phyloP scores from a whole-genome alignment of 2,797 vertebrate genomes.

The Echiichthys vipera region DNA sequence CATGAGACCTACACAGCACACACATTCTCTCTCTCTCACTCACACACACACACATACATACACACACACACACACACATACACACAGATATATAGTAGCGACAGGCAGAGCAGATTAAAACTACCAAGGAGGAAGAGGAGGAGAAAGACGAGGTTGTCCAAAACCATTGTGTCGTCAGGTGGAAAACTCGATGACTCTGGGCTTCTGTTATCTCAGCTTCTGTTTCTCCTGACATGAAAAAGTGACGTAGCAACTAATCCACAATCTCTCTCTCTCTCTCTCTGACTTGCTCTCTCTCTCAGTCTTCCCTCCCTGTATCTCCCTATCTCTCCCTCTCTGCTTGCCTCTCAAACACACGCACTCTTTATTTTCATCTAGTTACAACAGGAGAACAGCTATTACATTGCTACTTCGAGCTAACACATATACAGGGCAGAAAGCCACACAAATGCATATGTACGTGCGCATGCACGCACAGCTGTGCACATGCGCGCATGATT shows the following conservation, averaged over 20 bases:
- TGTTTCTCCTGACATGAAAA: slow-evolving; percentile 88
- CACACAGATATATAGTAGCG: slow-evolving; percentile 39
- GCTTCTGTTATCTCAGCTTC: slow-evolving; percentile 85
- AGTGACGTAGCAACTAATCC: slow-evolving; percentile 91
- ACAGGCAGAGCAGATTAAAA: slow-evolving; percentile 75
- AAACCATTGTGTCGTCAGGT: slow-evolving; percentile 79
- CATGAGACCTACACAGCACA: slow-evolving; percentile 60
- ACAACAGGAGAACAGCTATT: slow-evolving; percentile 89
- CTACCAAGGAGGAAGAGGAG: slow-evolving; percentile 79
- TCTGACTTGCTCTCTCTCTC: slow-evolving; percentile 81
- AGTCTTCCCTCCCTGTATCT: slow-evolving; percentile 82
- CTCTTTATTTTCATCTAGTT: slow-evolving; percentile 81
- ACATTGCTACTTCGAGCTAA: slow-evolving; percentile 86
- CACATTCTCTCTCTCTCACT: slow-evolving; percentile 37
- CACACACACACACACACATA: slow-evolving; percentile 28
- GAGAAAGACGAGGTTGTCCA: slow-evolving; percentile 77
- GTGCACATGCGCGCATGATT: slow-evolving; percentile 54
- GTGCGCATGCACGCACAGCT: slow-evolving; percentile 41
- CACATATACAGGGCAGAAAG: slow-evolving; percentile 69
- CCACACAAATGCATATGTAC: slow-evolving; percentile 37
- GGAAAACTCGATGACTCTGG: slow-evolving; percentile 81
- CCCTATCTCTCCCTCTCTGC: slow-evolving; percentile 68
- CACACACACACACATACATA: slow-evolving; percentile 23
- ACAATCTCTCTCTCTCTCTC: slow-evolving; percentile 76
- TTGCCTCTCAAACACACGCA: slow-evolving; percentile 66